Evolutionary conservation across 2,797 vertebrate species (phyloP), one percentile per base, ranked within the genome.

Genomic region (Tangara arthus): DNA sequence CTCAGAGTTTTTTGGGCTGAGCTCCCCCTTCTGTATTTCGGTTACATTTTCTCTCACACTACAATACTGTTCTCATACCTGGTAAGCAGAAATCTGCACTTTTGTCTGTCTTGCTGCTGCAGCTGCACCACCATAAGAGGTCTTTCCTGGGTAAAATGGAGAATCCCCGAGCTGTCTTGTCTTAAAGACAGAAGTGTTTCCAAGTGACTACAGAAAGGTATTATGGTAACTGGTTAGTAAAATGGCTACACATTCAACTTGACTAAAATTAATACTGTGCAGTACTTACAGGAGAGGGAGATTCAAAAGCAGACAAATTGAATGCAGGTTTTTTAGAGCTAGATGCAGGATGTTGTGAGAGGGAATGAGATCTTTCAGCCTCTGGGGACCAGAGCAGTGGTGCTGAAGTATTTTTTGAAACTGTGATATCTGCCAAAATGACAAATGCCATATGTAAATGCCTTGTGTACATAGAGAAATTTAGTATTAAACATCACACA

Each of bases 121-220:
- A 66, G 99, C 98, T 61, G 99, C 99, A 47, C 99, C 99, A 55
- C 99, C 99, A 0, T 99, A 99, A 4, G 96, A 99, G 34, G 99
- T 99, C 97, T 99, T 99, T 84, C 99, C 99, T 52, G 99, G 98
- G 95, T 99, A 99, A 98, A 99, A 99, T 4, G 99, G 99, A 77
- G 99, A 99, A 97, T 99, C 98, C 50, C 99, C 99, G 82, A 99
- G 98, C 76, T 99, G 99, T 95, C 98, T 99, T 80, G 98, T 98
- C 98, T 98, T 99, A 90, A 99, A 97, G 94, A 98, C 69, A 64
- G 99, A 98, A 94, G 97, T 98, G 97, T 98, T 99, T 96, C 99
- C 98, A 95, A 98, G 97, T 8, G 99, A 98, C 99, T 99, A 85
- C 14, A 96, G 37, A 96, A 86, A 97, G 65, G 70, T 44, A 90